Conservation (phyloP, 2,888 invertebrate species). For the Mesoligia furuncula region DNA sequence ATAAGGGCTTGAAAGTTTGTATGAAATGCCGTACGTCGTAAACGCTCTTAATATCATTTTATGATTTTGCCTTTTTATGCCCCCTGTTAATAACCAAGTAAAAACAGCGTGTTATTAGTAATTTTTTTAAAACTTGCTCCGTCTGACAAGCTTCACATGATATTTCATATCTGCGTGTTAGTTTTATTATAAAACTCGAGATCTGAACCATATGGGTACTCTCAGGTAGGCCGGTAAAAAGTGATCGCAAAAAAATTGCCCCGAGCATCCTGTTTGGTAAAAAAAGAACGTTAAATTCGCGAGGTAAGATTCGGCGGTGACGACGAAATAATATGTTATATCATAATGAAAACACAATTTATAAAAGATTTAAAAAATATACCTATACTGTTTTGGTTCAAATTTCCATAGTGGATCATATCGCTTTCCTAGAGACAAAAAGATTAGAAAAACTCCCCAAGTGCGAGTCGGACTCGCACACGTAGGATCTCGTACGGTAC, state of each 20-base stretch:
- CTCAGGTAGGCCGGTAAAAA: constrained; percentile 56
- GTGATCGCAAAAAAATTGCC: constrained; percentile 53
- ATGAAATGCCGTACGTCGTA: too few relatives aligned
- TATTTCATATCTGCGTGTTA: constrained; percentile 35
- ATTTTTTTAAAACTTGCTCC: not conserved
- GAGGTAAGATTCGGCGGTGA: constrained; percentile 14
- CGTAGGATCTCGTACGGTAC: too few relatives aligned
- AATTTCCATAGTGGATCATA: not conserved
- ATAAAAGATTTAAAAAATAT: not conserved
- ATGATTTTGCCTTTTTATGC: too few relatives aligned
- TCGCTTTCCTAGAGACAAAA: not conserved
- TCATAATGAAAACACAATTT: not conserved
- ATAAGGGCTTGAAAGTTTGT: too few relatives aligned
- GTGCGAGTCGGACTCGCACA: too few relatives aligned
- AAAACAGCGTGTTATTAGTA: not conserved
- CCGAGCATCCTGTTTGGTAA: constrained; percentile 47
- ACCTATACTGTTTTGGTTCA: not conserved
- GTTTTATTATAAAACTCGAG: constrained; percentile 37
- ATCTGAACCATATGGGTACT: constrained; percentile 46
- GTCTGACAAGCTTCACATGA: constrained; percentile 8
- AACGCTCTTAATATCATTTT: too few relatives aligned
- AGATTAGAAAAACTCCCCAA: not conserved
- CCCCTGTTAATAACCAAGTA: not conserved
- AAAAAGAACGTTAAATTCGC: constrained; percentile 34
- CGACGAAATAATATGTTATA: constrained; percentile 18